Base-by-base conservation (phyloP, 2,113 vertebrate genomes). In the Phasianus colchicus region DNA sequence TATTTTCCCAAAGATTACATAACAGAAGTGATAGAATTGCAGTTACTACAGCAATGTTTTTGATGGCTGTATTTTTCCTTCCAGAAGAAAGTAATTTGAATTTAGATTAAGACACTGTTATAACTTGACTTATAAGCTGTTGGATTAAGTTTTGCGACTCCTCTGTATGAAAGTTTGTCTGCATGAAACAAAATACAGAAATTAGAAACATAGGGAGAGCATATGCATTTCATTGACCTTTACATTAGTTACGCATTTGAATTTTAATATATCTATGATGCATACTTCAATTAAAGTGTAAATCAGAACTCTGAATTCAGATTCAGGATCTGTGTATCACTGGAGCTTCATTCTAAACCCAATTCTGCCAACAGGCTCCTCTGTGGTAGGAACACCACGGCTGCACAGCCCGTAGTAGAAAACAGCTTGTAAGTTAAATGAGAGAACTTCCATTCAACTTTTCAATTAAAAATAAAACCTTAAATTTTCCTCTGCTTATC, bases 251-350 rank as follows among this genome's bases (percentile, higher is more conserved):
- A 89, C 94, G 71, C 58, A 63, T 90, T 92, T 34, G 71, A 90
- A 91, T 93, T 91, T 70, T 89, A 89, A 91, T 91, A 16, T 73
- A 85, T 24, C 50, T 83, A n/a, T 66, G 89, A 95, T 80, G 79
- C 54, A 38, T n/a, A 18, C n/a, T 93, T 93, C 76, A 96, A 96
- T 92, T 92, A 85, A 87, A 91, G 84, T 85, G 60, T 88, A 95
- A 91, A 70, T 73, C 84, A 77, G 75, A 83, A n/a, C 87, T 64
- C 75, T 50, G 75, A 42, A 45, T 80, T 60, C 36, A 34, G 58
- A 93, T 94, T 91, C 84, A 82, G 74, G 63, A 92, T 45, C 84
- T 6, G 8, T 16, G 22, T 48, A 43, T 85, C 77, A 52, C 20
- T 1, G 3, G 14, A 83, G n/a, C 40, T 90, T 65, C 89, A 8